Conservation (phyloP, 2,797 vertebrate species). For the Microchirus variegatus region DNA sequence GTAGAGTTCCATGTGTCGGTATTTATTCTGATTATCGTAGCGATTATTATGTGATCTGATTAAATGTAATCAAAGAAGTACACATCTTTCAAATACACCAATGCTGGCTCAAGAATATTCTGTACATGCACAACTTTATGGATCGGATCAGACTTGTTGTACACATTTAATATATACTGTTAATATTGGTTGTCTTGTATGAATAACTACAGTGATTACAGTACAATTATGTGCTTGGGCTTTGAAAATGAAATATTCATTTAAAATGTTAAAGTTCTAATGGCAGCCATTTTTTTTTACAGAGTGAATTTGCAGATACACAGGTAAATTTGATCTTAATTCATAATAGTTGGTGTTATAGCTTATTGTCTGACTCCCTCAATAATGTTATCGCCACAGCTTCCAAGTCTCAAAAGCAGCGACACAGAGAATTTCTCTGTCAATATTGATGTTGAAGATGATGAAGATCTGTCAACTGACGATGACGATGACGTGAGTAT, state of each 20-base stretch:
- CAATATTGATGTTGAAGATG: slow-evolving; percentile 73
- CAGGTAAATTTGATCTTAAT: slow-evolving; percentile 57
- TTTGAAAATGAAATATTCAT: not conserved
- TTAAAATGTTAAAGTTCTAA: not conserved
- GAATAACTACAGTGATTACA: not conserved
- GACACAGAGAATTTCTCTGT: slow-evolving; percentile 78
- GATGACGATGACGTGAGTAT: slow-evolving; percentile 75
- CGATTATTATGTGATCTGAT: too few species aligned
- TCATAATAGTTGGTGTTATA: not conserved
- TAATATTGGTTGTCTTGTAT: not conserved
- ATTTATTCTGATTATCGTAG: too few species aligned
- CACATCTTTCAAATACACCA: not conserved
- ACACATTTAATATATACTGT: not conserved
- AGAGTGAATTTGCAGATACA: slow-evolving; percentile 69
- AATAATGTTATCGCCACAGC: slow-evolving; percentile 33
- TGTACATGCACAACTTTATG: not conserved
- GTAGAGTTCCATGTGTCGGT: too few species aligned
- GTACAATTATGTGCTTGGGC: too few species aligned
- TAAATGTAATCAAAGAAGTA: not conserved
- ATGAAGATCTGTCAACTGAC: slow-evolving; percentile 70
- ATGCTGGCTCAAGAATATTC: not conserved
- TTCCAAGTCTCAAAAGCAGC: slow-evolving; percentile 70
- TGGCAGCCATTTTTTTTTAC: slow-evolving; percentile 30
- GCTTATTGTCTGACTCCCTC: not conserved
- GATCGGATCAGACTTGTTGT: not conserved